Evolutionary conservation across 2,113 vertebrate genomes (phyloP), one percentile per base, ranked within the genome.

Genomic region (Hyla sarda): DNA sequence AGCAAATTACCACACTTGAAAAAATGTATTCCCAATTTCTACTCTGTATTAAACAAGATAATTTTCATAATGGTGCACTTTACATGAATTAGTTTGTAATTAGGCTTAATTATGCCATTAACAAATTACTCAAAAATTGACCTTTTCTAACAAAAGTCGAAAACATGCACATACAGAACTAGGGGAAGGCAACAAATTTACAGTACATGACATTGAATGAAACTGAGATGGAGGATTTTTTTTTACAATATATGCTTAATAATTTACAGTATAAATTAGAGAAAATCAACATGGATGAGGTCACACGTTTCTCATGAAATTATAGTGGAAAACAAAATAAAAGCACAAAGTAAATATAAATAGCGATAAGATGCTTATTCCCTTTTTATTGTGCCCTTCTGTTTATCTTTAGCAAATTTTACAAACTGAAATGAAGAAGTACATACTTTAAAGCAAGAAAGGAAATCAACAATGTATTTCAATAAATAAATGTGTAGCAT

Each of bases 111-210:
- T 92, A 92, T 89, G 87, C 88, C 86, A 92, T 80, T 73, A 91
- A 88, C 89, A 65, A 88, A 85, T 89, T 93, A 87, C 88, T 94
- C 87, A 93, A 91, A 91, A 93, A 90, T 45, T 92, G 84, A 89
- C 82, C 88, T 91, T 90, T 82, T 89, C 76, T 85, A 87, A 92
- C 89, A 85, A 92, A 93, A 92, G 93, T 84, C 73, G 62, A 28
- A 82, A 90, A 88, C 86, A 88, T 84, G 45, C 60, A 69, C 67
- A 65, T 82, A 82, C 25, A 69, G 28, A 52, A 48, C 16, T 87
- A 89, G 84, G 89, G 89, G 65, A 56, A 85, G 86, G 16, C 11
- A 54, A 3, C 41, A 87, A 21, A 28, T 87, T 88, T 28, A 69
- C 80, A 76, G 88, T 28, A 82, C 80, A 76, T 82, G 58, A 90